These are phyloP conservation scores for Myotis brandtii DNA, from an alignment of 2,113 vertebrate species.

Conservation along the genomic window DNA sequence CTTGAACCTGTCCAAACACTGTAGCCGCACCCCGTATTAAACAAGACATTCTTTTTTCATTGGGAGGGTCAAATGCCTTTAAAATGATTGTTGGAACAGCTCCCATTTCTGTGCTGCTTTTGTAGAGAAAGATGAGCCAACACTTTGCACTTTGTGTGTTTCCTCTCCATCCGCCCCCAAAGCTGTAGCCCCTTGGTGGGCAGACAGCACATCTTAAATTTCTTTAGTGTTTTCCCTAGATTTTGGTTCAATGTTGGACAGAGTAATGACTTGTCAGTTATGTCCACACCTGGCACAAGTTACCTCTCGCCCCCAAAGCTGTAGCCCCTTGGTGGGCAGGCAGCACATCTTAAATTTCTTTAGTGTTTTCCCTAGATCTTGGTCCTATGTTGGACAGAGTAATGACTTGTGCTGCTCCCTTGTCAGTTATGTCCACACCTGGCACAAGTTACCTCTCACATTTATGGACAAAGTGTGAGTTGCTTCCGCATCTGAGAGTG, in stretches of 20 bases:
- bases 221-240: neutral
- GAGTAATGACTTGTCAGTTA: neutral
- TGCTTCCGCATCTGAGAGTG: neutral
- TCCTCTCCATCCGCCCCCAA: neutral
- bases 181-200: neutral
- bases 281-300: fast-evolving
- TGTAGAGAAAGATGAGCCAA: neutral
- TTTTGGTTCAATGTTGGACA: neutral
- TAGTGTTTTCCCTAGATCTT: neutral
- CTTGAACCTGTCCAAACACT: too few relatives aligned
- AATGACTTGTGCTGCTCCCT: neutral
- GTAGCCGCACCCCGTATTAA: neutral
- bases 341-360: neutral
- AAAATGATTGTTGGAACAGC: neutral
- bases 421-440: neutral
- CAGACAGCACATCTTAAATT: neutral
- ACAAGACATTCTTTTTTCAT: neutral
- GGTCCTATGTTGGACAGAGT: neutral
- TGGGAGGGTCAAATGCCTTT: neutral
- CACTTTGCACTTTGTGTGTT: too few relatives aligned
- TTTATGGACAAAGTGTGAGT: neutral
- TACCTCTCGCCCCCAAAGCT: neutral
- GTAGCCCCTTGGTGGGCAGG: neutral
- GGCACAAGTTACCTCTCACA: neutral
- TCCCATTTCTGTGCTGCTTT: neutral